A percentile compares a stretch with the other conserved stretches of the same genome.
Conservation (phyloP, 2,113 vertebrate species). For the Coreoperca whiteheadi region DNA sequence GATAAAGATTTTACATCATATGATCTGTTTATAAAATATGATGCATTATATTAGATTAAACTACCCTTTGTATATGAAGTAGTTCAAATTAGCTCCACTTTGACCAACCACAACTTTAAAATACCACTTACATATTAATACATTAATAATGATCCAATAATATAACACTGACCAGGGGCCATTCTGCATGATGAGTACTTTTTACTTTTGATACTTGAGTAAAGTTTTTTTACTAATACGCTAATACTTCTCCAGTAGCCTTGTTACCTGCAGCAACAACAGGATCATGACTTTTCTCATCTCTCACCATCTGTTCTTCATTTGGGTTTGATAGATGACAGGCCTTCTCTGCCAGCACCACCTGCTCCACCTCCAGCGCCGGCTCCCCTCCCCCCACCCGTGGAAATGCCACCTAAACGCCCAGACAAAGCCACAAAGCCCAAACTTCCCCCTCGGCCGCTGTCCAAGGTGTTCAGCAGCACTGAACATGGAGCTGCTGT, state of each 20-base stretch:
- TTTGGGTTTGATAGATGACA: constrained; percentile 51
- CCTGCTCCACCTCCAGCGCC: constrained; percentile 7
- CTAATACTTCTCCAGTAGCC: neutral
- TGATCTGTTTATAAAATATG: too few relatives aligned
- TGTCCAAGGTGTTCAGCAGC: constrained; percentile 81
- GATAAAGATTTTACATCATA: too few relatives aligned
- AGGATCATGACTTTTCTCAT: neutral
- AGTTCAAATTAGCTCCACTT: neutral
- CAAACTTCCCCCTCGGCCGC: constrained; percentile 74
- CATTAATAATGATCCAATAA: neutral
- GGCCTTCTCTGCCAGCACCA: constrained; percentile 24
- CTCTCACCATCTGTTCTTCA: neutral
- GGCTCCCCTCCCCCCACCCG: constrained; percentile 13
- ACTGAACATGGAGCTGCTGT: constrained; percentile 76
- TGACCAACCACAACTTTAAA: neutral
- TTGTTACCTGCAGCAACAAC: neutral
- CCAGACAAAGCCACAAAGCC: constrained; percentile 73
- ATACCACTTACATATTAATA: neutral
- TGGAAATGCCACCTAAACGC: constrained; percentile 57
- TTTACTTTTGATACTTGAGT: neutral
- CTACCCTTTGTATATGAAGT: neutral
- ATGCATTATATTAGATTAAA: too few relatives aligned
- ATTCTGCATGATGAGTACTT: neutral
- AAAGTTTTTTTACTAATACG: neutral
- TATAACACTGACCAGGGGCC: neutral